Base-by-base conservation (phyloP, 2,797 vertebrate species). In the Enteromius unitaeniatus region DNA sequence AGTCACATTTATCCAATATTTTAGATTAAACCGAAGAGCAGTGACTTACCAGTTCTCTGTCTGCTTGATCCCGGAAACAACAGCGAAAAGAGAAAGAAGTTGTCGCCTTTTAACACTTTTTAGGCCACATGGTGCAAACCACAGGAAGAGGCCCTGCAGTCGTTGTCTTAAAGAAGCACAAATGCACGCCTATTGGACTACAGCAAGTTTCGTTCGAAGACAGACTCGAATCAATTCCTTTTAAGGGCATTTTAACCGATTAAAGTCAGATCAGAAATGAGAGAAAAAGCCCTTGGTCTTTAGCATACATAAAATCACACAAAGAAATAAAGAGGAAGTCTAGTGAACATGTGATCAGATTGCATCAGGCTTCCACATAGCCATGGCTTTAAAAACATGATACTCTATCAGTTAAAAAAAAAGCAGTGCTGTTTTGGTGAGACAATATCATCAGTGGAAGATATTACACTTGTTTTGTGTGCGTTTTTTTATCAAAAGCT, bases 71-170 rank as follows among this genome's bases (percentile, higher is more conserved):
- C 3, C 5, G 82, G 91, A 90, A 93, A 91, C 95, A 95, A 93
- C 95, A 94, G 95, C 94, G 90, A 90, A 89, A 87, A 91, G 92
- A 93, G 89, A 91, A 91, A 93, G 83, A 53, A 81, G 85, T 91
- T 91, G 92, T 90, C 93, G 90, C 93, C 93, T 97, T 96, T 96
- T 95, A 96, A 96, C 94, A 88, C 90, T 47, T 88, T 86, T 83
- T 88, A 82, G 85, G 78, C 92, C 96, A 97, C 96, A 96, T 97
- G 96, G 93, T 94, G 86, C 81, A 90, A 49, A 90, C 93, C 94
- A 97, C 96, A 96, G 96, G 94, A 95, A 95, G 88, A 89, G 91
- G 89, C 82, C 78, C 77, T 85, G 89, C 91, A 90, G 82, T 84
- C 53, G 31, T 67, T 47, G 78, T 73, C 80, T 81, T 76, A 51